Evolutionary conservation across 2,888 invertebrate genomes (phyloP).

Genomic region (Cynaeus angustus): DNA sequence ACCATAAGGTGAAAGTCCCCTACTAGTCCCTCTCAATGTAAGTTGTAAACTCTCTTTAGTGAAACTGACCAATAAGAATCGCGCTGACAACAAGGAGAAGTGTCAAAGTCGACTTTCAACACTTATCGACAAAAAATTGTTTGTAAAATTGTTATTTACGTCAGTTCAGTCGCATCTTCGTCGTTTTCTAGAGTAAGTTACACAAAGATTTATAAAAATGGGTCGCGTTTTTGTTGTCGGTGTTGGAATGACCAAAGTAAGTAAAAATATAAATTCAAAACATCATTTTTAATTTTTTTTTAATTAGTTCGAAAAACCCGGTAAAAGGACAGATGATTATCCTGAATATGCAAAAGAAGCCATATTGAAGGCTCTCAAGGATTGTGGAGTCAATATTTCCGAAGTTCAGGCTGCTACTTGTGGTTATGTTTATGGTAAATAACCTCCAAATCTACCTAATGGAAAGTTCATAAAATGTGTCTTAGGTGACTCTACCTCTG

Average conservation of each 20-base stretch:
- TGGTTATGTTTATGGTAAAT: conserved; percentile 90
- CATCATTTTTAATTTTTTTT: conserved; percentile 8
- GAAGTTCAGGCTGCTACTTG: conserved; percentile 92
- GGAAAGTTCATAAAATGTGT: not conserved
- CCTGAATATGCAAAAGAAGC: conserved; percentile 97
- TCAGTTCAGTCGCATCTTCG: conserved; percentile 5
- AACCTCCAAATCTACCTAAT: not conserved
- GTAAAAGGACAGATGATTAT: conserved; percentile 87
- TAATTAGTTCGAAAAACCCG: conserved; percentile 92
- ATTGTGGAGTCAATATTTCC: conserved; percentile 84
- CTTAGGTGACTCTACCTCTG: conserved; percentile 92
- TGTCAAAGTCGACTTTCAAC: conserved; percentile 47
- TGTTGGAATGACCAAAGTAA: conserved; percentile 96
- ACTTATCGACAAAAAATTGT: conserved; percentile 16
- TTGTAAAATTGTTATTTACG: conserved; percentile 23
- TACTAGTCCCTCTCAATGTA: conserved; percentile 9
- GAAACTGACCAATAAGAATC: conserved; percentile 34
- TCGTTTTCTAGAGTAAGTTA: not conserved
- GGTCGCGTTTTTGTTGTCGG: conserved; percentile 89
- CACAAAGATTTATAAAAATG: conserved; percentile 61
- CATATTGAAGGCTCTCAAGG: conserved; percentile 88
- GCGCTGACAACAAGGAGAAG: conserved; percentile 15
- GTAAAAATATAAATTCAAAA: conserved; percentile 47
- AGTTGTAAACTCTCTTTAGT: not conserved
- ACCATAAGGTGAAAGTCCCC: conserved; percentile 33